These are phyloP conservation scores for Caradrina clavipalpis DNA, from an alignment of 2,888 invertebrate species.

Conservation along the genomic window DNA sequence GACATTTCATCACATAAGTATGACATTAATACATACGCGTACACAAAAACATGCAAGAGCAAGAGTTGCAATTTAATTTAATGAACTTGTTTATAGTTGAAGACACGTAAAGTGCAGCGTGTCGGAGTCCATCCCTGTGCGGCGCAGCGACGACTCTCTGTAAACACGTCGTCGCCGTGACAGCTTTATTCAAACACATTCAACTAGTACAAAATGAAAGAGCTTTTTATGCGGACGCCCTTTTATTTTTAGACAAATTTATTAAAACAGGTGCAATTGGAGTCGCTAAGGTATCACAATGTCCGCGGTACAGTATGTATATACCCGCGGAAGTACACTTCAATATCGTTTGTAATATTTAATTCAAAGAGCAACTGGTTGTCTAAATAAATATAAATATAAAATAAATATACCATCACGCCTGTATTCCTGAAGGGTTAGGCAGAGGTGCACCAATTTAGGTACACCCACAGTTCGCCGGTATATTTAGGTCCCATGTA, in stretches of 20 bases:
- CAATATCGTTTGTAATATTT: slow-evolving; percentile 3
- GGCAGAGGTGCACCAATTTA: too few relatives aligned
- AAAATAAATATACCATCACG: too few relatives aligned
- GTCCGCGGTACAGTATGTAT: slow-evolving; percentile 27
- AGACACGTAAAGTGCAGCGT: background rate
- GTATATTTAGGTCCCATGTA: too few relatives aligned
- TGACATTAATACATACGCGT: too few relatives aligned
- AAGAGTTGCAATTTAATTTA: too few relatives aligned
- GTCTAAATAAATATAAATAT: too few relatives aligned
- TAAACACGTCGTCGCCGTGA: slow-evolving; percentile 65
- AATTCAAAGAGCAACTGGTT: slow-evolving; percentile 3
- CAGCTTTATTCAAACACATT: slow-evolving; percentile 67
- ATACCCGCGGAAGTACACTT: slow-evolving; percentile 8
- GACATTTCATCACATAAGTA: too few relatives aligned
- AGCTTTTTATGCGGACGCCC: slow-evolving; percentile 57
- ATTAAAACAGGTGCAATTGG: slow-evolving; percentile 64
- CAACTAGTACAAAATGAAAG: slow-evolving; percentile 68
- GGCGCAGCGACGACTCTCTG: slow-evolving; percentile 49
- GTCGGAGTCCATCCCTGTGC: slow-evolving; percentile 44
- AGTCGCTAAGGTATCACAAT: slow-evolving; percentile 51
- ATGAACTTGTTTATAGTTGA: background rate
- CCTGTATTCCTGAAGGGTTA: too few relatives aligned
- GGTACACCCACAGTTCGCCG: too few relatives aligned
- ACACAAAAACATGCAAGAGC: too few relatives aligned
- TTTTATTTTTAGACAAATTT: slow-evolving; percentile 66